Conservation (phyloP, 2,797 vertebrate genomes). For the Ciconia nigra region DNA sequence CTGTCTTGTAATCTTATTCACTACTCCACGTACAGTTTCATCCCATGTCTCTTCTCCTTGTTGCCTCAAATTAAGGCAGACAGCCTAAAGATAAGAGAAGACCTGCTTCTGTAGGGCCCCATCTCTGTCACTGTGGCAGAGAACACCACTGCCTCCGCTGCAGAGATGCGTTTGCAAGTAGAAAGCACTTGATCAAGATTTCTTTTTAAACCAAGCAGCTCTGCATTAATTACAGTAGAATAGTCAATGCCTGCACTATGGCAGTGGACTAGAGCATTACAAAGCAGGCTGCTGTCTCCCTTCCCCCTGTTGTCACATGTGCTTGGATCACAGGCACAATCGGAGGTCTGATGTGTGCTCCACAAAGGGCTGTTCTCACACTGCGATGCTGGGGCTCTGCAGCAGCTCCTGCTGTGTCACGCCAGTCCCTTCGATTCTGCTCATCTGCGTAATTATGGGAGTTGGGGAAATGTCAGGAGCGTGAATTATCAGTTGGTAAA, state of each 20-base stretch:
- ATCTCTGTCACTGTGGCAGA: not conserved
- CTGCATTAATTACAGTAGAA: conserved; percentile 65
- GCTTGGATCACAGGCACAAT: conserved; percentile 45
- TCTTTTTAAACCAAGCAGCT: conserved; percentile 34
- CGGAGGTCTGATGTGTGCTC: conserved; percentile 4
- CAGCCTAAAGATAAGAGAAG: not conserved
- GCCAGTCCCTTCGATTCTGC: conserved; percentile 24
- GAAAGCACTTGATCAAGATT: not conserved
- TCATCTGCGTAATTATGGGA: not conserved
- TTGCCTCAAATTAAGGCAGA: not conserved
- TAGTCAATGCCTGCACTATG: conserved; percentile 52
- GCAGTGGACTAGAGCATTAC: not conserved
- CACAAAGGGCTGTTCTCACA: conserved; percentile 52
- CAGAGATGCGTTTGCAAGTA: not conserved
- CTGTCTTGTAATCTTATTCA: not conserved
- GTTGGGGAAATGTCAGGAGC: conserved; percentile 19
- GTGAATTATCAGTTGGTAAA: conserved; percentile 41
- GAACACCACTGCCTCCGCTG: not conserved
- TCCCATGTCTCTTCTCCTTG: not conserved
- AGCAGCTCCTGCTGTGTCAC: conserved; percentile 56
- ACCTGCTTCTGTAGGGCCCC: not conserved
- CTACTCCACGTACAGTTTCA: not conserved
- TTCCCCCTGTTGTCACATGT: conserved; percentile 63
- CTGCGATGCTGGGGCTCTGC: not conserved
- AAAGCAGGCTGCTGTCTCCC: conserved; percentile 66